These are phyloP conservation scores for Danionella cerebrum DNA, from an alignment of 2,113 vertebrate genomes.

Conservation along the genomic window DNA sequence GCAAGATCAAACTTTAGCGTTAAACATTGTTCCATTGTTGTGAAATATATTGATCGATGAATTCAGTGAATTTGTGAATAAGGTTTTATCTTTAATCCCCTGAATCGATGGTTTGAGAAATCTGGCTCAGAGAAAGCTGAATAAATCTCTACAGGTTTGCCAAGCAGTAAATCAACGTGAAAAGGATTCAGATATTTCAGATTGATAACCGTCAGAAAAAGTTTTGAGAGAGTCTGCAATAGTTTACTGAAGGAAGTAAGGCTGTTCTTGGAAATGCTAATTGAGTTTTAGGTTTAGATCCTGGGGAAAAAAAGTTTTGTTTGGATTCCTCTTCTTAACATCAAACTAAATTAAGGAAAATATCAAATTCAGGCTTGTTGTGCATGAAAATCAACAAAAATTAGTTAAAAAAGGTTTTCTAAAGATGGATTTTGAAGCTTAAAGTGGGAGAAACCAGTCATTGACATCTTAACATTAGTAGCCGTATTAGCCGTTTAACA, in stretches of 20 bases:
- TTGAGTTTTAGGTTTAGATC: constrained; percentile 7
- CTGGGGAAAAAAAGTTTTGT: neutral
- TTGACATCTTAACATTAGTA: no score
- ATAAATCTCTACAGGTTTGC: neutral
- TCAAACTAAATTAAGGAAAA: neutral
- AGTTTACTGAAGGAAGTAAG: neutral
- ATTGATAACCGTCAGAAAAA: constrained; percentile 12
- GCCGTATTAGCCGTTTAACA: no score
- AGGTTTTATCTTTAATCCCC: neutral
- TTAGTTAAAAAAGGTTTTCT: no score
- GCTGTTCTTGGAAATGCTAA: neutral
- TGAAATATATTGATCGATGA: neutral
- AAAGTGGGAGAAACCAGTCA: no score
- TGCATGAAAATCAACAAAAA: no score
- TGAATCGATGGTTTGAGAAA: neutral
- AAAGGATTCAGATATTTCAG: constrained; percentile 9
- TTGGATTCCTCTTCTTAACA: constrained; percentile 9
- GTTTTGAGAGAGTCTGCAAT: neutral
- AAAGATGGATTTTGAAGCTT: no score
- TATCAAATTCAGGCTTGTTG: neutral
- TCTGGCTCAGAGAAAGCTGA: neutral
- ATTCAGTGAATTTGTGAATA: neutral
- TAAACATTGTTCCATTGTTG: no score
- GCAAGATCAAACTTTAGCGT: no score
- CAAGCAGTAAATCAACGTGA: neutral